Evolutionary conservation across 2,888 invertebrate species (phyloP), one percentile per base, ranked within the genome.

Genomic region (Microctonus aethiopoides): DNA sequence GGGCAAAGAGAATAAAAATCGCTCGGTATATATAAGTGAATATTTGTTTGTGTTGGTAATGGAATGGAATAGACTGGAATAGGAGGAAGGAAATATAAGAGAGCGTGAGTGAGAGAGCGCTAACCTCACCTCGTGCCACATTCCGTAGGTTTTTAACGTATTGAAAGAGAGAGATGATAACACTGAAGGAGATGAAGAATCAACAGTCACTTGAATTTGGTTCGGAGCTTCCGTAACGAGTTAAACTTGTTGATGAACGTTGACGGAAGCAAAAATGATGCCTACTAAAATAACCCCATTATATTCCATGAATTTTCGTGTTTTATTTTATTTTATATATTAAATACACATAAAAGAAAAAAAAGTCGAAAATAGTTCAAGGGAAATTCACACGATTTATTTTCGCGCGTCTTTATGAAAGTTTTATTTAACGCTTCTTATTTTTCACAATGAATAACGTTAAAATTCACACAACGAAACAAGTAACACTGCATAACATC

Each of bases 111-210:
- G 72, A 70, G 72, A 73, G 67, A 74, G 68, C 71, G 79, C 79
- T 79, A 81, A 74, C 80, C 84, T 85, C 82, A 85, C 85, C 85
- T 85, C 85, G 84, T 85, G 85, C 85, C 83, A 84, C 85, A 85
- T 85, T 84, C 84, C 84, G 81, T 78, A 78, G 81, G 78, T 76
- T 81, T 73, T 72, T 72, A 73, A 73, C 72, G 76, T 72, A 73
- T 74, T 67, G 71, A 73, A 72, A 73, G 68, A 66, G 67, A 73
- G 68, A n/a, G n/a, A n/a, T n/a, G n/a, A n/a, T n/a, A n/a, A n/a
- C n/a, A n/a, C n/a, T n/a, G n/a, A 70, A 71, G 71, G 72, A 71
- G 68, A 71, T 67, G 66, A 67, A 36, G 63, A 67, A 36, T 32
- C 51, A 54, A 62, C 57, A 69, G 36, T 54, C 70, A 46, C 46